These are phyloP conservation scores for Sminthurinus signatus DNA, from an alignment of 1,140 invertebrate species.

Conservation along the genomic window DNA sequence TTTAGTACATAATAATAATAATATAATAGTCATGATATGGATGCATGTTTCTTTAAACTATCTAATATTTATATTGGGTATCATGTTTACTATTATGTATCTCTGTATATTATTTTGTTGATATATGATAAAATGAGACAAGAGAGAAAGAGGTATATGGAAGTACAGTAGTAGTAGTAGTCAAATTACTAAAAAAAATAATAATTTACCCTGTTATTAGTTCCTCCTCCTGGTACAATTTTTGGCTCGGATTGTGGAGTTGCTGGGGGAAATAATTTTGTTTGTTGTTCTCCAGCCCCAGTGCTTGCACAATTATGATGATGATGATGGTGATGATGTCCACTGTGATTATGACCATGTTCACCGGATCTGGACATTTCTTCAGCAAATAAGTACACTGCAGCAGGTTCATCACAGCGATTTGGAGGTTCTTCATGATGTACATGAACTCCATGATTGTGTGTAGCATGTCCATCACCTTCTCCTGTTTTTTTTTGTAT, in stretches of 20 bases:
- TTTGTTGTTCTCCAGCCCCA: conserved; percentile 25
- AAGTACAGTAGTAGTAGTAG: no score
- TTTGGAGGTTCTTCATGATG: conserved; percentile 41
- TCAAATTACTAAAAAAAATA: no score
- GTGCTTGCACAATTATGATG: conserved; percentile 11
- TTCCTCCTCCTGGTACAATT: conserved; percentile 3
- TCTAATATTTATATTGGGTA: no score
- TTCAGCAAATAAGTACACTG: conserved; percentile 40
- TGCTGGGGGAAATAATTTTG: conserved; percentile 29
- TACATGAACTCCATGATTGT: conserved; percentile 39
- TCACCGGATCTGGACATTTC: conserved; percentile 30
- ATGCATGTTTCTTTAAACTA: no score
- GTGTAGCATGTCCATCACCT: conserved; percentile 40
- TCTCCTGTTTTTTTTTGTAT: conserved; percentile 1
- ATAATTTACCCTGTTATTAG: background rate
- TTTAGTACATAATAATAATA: no score
- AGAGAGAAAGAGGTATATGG: no score
- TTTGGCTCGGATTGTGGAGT: conserved; percentile 16
- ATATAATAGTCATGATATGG: no score
- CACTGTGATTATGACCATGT: conserved; percentile 22
- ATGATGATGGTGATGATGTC: conserved; percentile 21
- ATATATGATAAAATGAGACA: no score
- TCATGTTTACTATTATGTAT: no score
- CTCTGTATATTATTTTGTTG: no score
- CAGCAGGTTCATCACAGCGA: conserved; percentile 41